phyloP scores from a whole-genome alignment of 1,140 invertebrate genomes.

The Sitophilus oryzae region DNA sequence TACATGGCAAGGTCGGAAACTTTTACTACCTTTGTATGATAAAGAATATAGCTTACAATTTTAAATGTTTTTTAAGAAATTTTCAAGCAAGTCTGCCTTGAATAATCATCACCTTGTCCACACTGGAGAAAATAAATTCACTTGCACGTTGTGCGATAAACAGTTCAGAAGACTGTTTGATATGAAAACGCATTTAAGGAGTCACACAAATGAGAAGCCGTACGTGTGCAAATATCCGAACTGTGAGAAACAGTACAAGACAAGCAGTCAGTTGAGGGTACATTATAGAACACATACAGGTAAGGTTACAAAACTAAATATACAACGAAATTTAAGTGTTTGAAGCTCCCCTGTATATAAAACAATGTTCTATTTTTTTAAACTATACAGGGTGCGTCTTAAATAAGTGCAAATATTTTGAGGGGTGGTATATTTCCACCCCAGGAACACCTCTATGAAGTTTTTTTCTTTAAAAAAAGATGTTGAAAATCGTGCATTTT shows the following conservation, averaged over 20 bases:
- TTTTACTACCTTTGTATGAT: no score
- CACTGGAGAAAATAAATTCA: conserved; percentile 7
- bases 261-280: conserved; percentile 1
- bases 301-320: no score
- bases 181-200: conserved; percentile 6
- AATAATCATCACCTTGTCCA: not conserved
- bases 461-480: no score
- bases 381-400: no score
- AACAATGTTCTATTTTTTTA: no score
- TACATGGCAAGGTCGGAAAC: no score
- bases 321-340: no score
- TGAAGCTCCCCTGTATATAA: no score
- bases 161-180: not conserved
- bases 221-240: conserved; percentile 2
- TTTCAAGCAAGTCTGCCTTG: conserved; percentile 1
- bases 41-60: not conserved
- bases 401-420: no score
- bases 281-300: conserved; percentile 7
- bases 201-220: conserved; percentile 3
- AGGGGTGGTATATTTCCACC: no score
- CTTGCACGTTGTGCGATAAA: not conserved
- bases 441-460: no score
- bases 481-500: no score
- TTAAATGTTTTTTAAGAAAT: not conserved
- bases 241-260: conserved; percentile 10